phyloP scores from a whole-genome alignment of 2,797 vertebrate species.

The Malurus splendens region DNA sequence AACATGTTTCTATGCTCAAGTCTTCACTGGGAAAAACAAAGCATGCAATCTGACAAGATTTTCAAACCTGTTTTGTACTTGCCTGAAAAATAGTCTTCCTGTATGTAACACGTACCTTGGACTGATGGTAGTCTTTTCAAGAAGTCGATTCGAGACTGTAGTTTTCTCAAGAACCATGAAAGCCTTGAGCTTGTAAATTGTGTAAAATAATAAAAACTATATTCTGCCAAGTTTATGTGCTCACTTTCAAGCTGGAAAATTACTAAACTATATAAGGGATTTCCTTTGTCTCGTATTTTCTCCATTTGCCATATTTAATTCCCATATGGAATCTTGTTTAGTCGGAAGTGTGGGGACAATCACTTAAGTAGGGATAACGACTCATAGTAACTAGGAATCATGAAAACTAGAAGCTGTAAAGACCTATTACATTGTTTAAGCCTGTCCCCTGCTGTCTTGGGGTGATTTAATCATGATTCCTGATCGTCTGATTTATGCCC shows the following conservation, averaged over 20 bases:
- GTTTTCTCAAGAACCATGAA: background rate
- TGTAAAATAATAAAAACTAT: background rate
- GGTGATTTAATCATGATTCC: too few species aligned
- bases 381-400: background rate
- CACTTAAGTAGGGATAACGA: background rate
- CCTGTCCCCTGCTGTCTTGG: background rate
- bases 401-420: background rate
- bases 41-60: background rate
- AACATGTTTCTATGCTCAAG: background rate
- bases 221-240: background rate
- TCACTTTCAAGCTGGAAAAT: background rate
- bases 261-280: background rate
- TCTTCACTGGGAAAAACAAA: background rate
- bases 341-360: background rate
- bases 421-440: background rate
- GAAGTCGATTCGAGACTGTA: background rate
- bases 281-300: background rate
- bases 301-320: background rate
- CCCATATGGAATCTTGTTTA: background rate
- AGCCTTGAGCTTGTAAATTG: background rate
- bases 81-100: background rate
- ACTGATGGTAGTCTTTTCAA: background rate
- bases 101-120: background rate
- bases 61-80: background rate
- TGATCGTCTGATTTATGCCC: too few species aligned